phyloP scores from a whole-genome alignment of 2,888 invertebrate species.

The Patella pellucida region DNA sequence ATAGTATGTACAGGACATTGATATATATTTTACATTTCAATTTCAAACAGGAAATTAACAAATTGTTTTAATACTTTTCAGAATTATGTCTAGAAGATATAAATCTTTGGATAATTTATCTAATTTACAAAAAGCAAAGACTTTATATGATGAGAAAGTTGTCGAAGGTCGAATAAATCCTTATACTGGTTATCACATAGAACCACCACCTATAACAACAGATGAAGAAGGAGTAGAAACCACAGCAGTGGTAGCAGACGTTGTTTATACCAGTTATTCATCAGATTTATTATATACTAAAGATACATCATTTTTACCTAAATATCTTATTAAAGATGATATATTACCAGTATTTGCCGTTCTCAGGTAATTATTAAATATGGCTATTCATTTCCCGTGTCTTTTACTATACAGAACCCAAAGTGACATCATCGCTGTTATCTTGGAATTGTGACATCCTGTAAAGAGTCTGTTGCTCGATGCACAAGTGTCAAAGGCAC shows the following conservation, averaged over 20 bases:
- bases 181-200: slow-evolving; percentile 28
- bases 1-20: no score
- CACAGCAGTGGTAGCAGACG: not conserved
- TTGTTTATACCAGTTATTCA: not conserved
- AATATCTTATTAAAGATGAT: slow-evolving; percentile 32
- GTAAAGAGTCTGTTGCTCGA: no score
- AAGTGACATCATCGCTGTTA: no score
- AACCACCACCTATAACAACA: slow-evolving; percentile 4
- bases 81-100: slow-evolving; percentile 46
- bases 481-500: no score
- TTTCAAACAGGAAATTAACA: not conserved
- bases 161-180: slow-evolving; percentile 42
- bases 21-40: no score
- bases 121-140: slow-evolving; percentile 40
- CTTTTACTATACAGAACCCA: no score
- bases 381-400: no score
- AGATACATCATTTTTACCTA: not conserved
- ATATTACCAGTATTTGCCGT: slow-evolving; percentile 45
- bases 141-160: slow-evolving; percentile 36
- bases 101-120: slow-evolving; percentile 53
- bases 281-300: not conserved
- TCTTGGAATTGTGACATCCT: no score
- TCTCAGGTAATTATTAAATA: slow-evolving; percentile 30
- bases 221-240: slow-evolving; percentile 12
- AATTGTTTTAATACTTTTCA: slow-evolving; percentile 28